Percentiles rank a stretch among this genome's conserved stretches.
These are phyloP conservation scores for Diarsia rubi DNA, from an alignment of 2,888 invertebrate species.

Conservation along the genomic window DNA sequence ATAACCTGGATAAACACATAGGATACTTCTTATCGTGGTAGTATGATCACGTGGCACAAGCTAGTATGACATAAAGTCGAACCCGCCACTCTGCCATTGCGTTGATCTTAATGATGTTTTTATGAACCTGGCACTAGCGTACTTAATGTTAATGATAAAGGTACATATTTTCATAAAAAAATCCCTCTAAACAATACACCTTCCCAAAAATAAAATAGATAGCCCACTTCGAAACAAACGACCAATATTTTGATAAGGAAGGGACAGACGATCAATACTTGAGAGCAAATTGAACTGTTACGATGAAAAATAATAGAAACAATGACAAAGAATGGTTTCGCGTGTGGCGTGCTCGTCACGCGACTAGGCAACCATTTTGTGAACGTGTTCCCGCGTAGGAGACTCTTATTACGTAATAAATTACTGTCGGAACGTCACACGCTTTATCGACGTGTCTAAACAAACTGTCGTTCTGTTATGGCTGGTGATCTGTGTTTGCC, in stretches of 20 bases:
- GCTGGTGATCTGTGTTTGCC: slow-evolving; percentile 26
- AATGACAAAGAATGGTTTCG: slow-evolving; percentile 64
- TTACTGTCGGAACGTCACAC: slow-evolving; percentile 62
- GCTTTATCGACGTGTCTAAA: slow-evolving; percentile 57
- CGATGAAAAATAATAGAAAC: slow-evolving; percentile 63
- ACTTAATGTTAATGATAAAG: slow-evolving; percentile 10
- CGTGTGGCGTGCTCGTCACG: slow-evolving; percentile 59
- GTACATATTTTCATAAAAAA: slow-evolving; percentile 12
- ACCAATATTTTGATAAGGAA: slow-evolving; percentile 63
- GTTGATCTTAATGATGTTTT: not conserved
- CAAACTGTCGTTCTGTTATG: slow-evolving; percentile 35
- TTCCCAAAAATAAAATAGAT: slow-evolving; percentile 35
- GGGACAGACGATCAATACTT: slow-evolving; percentile 61
- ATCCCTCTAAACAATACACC: slow-evolving; percentile 24
- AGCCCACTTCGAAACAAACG: slow-evolving; percentile 43
- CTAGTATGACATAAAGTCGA: not conserved
- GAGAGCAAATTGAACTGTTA: slow-evolving; percentile 65
- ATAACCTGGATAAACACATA: too few species aligned
- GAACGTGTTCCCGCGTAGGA: slow-evolving; percentile 58
- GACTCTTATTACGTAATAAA: slow-evolving; percentile 61
- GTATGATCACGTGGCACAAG: too few species aligned
- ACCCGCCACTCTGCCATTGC: not conserved
- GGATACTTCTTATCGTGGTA: too few species aligned
- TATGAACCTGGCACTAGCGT: not conserved
- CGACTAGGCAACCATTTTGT: slow-evolving; percentile 52